phyloP scores from a whole-genome alignment of 2,888 invertebrate species.

The Harpagoxenus sublaevis region DNA sequence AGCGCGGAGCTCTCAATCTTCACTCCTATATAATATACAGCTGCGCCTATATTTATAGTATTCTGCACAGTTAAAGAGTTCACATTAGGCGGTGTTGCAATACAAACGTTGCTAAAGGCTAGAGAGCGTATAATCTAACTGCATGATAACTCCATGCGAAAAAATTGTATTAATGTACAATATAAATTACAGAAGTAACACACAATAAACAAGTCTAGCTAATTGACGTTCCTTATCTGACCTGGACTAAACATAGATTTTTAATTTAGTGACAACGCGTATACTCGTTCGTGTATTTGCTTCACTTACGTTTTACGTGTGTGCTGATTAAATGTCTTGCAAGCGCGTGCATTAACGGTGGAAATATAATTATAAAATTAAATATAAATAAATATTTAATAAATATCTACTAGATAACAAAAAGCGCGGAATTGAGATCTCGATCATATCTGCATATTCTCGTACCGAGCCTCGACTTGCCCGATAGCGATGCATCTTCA shows the following conservation, averaged over 20 bases:
- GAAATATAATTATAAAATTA: background rate
- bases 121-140: background rate
- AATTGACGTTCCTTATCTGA: background rate
- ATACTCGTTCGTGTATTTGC: background rate
- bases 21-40: background rate
- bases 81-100: slow-evolving; percentile 17
- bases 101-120: background rate
- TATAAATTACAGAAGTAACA: background rate
- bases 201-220: background rate
- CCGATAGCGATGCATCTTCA: slow-evolving; percentile 68
- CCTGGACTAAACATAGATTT: background rate
- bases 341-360: background rate
- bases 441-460: slow-evolving; percentile 30
- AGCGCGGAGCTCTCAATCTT: background rate
- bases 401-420: background rate
- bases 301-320: background rate
- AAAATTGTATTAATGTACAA: background rate
- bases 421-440: slow-evolving; percentile 45
- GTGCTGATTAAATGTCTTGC: background rate
- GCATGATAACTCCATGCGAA: background rate
- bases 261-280: background rate
- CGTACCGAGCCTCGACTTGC: slow-evolving; percentile 42
- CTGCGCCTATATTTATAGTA: slow-evolving; percentile 5
- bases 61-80: background rate
- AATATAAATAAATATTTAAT: background rate